Base-by-base conservation (phyloP, 2,113 vertebrate genomes). In the Brachypodius melanocephalos region DNA sequence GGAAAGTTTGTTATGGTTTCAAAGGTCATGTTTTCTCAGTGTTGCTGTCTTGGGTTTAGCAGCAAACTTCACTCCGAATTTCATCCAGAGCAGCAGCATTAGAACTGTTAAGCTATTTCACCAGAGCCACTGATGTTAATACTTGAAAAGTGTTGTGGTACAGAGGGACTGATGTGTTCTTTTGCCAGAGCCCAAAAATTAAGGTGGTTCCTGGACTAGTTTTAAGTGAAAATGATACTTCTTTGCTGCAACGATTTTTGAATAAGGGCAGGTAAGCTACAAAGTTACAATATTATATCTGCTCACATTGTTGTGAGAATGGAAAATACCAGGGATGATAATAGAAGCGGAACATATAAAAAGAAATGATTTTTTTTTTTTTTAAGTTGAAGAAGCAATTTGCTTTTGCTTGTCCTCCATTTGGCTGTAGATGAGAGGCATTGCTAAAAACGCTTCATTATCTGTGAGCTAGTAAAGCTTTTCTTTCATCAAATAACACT, bases 351-450 rank as follows among this genome's bases (percentile, higher is more conserved):
- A 94, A 95, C 92, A 88, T 32, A 72, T 62, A 29, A 89, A 93
- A 90, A 83, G 11, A 91, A 92, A 80, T 55, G 3, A 15, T 80
- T 88, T 3, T 36, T 14, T 52, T 46, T 75, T 43, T 46, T 72
- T 71, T 93, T 54, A 73, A 85, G 77, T 74, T 55, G 84, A 96
- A 97, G 75, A 69, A 94, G 54, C 25, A 89, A 58, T 96, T 97
- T 96, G 49, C 95, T 97, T 79, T 95, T 97, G 32, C 96, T 96
- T 91, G 91, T 97, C 91, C 90, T 97, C 94, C 89, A 95, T 85
- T 98, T 98, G 98, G 97, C 97, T 97, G n/a, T 52, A 96, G 97
- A 98, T 98, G 91, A 98, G 97, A 98, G 92, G 29, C 95, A 55
- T 78, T 94, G 87, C 88, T 93, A 57, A 96, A 97, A 97, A 89